A percentile compares a stretch with the other conserved stretches of the same genome.
phyloP scores from a whole-genome alignment of 2,797 vertebrate genomes.

The Allochrocebus solatus region DNA sequence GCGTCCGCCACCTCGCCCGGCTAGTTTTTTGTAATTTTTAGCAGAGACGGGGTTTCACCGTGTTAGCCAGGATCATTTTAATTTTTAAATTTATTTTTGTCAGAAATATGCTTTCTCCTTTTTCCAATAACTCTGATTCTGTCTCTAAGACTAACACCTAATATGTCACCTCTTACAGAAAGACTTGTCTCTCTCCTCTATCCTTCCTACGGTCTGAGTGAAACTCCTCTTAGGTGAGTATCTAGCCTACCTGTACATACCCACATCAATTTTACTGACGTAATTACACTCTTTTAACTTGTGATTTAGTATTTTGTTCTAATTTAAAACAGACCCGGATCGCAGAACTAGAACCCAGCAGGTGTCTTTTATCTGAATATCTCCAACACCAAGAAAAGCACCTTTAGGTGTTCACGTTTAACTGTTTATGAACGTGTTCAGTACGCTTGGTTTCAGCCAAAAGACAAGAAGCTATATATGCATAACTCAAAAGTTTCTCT shows the following conservation, averaged over 20 bases:
- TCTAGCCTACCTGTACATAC: neutral
- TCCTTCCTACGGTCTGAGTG: neutral
- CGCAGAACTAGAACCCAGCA: neutral
- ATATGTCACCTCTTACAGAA: neutral
- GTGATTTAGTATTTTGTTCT: neutral
- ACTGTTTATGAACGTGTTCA: neutral
- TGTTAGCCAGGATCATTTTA: neutral
- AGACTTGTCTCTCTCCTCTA: neutral
- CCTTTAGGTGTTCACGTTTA: neutral
- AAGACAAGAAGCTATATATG: neutral
- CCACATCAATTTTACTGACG: neutral
- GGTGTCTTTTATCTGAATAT: neutral
- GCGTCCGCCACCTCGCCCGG: accelerated
- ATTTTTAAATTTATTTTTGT: neutral
- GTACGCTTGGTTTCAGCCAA: neutral
- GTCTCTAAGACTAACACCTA: neutral
- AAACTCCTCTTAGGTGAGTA: neutral
- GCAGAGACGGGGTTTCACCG: no score
- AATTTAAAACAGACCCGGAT: neutral
- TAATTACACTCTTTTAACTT: neutral
- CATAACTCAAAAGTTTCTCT: neutral
- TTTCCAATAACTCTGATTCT: neutral
- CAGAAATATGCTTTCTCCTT: neutral
- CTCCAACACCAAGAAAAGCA: neutral
- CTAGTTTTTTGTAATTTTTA: no score